phyloP scores from a whole-genome alignment of 2,113 vertebrate species.

The Gymnogyps californianus region DNA sequence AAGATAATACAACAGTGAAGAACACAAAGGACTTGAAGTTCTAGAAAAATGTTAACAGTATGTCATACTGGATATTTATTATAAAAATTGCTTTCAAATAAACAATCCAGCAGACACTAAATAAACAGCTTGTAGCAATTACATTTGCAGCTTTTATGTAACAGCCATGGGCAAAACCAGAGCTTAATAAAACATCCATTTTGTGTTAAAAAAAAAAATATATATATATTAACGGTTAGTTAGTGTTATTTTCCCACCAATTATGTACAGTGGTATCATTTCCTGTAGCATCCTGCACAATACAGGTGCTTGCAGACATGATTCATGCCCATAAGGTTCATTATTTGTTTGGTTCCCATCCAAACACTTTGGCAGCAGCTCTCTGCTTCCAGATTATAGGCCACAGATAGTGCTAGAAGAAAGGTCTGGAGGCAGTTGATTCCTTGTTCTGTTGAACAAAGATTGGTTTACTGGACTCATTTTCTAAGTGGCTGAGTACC shows the following conservation, averaged over 20 bases:
- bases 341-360: not conserved
- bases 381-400: not conserved
- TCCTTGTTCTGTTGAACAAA: not conserved
- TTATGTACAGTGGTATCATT: not conserved
- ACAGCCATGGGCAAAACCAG: not conserved
- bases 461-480: not conserved
- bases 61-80: not conserved
- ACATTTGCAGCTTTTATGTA: not conserved
- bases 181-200: not conserved
- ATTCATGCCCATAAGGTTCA: not conserved
- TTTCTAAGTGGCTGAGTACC: not conserved
- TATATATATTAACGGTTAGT: not conserved
- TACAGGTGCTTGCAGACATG: not conserved
- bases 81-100: conserved; percentile 7
- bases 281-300: not conserved
- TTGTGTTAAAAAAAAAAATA: not conserved
- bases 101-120: not conserved
- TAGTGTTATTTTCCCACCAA: not conserved
- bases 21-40: not conserved
- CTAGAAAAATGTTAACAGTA: not conserved
- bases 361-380: not conserved
- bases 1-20: not conserved
- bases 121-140: conserved; percentile 27
- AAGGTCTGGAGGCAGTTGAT: not conserved
- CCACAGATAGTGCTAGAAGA: not conserved